Base-by-base conservation (phyloP, 1,140 invertebrate species). In the Lethocerus indicus region DNA sequence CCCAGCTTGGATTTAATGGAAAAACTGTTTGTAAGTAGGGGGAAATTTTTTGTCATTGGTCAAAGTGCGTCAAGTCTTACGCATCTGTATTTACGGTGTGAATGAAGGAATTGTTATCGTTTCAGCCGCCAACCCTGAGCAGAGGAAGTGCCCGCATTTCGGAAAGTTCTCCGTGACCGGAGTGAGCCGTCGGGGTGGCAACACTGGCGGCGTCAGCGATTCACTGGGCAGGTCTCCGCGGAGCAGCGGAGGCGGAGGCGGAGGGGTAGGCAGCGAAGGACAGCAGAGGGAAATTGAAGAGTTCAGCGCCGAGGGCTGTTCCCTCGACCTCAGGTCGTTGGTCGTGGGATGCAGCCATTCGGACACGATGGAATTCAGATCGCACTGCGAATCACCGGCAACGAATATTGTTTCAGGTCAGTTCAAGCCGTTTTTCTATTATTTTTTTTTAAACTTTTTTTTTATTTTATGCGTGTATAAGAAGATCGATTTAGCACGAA, bases 361-460 rank as follows among this genome's bases (percentile, higher is more conserved):
- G n/a, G 64, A 66, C 45, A 63, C 59, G 3, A 59, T 66, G 55
- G 60, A 65, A 51, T 62, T 66, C 37, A 46, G 58, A 13, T 64
- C 63, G 2, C 58, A 60, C 16, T 66, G 64, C 52, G 49, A 57
- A n/a, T 50, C 49, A 12, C 47, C 60, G 1, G 44, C 49, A 13
- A 55, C 36, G 7, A 61, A 59, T 43, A 49, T 63, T 16, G 55
- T 59, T 3, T 56, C 62, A 53, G 61, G 62, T 63, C 54, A 51
- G n/a, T n/a, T n/a, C n/a, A n/a, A 35, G 32, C 12, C n/a, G 32
- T n/a, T n/a, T n/a, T n/a, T 35, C 12, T 12, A 12, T 12, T 12
- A n/a, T n/a, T n/a, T n/a, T n/a, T n/a, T n/a, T n/a, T n/a, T n/a
- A n/a, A n/a, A n/a, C n/a, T n/a, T n/a, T n/a, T 12, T n/a, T 35